These are phyloP conservation scores for Leucosticte australis DNA, from an alignment of 2,113 vertebrate species.

Conservation along the genomic window DNA sequence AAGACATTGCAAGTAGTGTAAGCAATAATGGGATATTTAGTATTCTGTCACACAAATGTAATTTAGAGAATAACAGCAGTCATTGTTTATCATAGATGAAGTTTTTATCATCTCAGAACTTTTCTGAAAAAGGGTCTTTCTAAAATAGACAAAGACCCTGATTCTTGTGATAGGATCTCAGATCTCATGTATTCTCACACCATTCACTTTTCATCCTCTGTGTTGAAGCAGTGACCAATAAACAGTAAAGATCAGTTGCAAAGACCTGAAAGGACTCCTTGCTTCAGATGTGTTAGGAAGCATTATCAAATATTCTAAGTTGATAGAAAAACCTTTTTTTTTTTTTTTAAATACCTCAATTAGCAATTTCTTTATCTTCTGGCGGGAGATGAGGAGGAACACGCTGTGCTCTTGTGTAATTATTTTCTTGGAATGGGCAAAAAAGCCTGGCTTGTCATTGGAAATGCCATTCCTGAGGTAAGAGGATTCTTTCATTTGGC, in stretches of 20 bases:
- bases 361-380: slow-evolving; percentile 97
- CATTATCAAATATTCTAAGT: not conserved
- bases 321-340: not conserved
- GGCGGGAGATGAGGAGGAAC: slow-evolving; percentile 94
- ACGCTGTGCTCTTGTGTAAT: slow-evolving; percentile 91
- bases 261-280: not conserved
- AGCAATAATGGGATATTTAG: not conserved
- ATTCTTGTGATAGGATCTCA: not conserved
- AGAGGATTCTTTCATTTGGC: not conserved
- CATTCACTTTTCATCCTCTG: not conserved
- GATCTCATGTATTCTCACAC: not conserved
- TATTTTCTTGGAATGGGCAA: slow-evolving; percentile 93
- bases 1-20: not conserved
- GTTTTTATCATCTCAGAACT: not conserved
- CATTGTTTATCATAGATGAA: not conserved
- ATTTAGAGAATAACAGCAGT: not conserved
- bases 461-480: slow-evolving; percentile 93
- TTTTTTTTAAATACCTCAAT: not conserved
- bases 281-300: not conserved
- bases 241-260: not conserved
- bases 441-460: slow-evolving; percentile 90
- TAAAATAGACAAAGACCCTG: not conserved
- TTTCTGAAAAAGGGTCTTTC: not conserved
- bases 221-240: not conserved
- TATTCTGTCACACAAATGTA: not conserved